Percentiles rank a stretch among this genome's conserved stretches.
phyloP scores from a whole-genome alignment of 2,888 invertebrate species.

The Cephus pygmeus region DNA sequence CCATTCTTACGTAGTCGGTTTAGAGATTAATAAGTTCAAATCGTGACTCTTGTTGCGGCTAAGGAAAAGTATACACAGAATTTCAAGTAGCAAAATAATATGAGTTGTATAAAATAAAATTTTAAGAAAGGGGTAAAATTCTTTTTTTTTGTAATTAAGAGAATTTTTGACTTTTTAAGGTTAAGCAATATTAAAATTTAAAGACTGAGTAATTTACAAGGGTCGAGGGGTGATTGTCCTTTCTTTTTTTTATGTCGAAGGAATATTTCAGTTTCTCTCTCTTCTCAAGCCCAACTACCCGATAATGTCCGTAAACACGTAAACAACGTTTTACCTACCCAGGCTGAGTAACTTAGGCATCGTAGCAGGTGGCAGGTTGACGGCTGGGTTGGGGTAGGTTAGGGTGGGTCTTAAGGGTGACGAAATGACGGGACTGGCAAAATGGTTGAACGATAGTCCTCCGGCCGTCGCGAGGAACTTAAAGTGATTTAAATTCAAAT shows the following conservation, averaged over 20 bases:
- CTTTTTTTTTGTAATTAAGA: neutral
- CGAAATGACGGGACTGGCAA: neutral
- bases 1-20: neutral
- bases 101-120: neutral
- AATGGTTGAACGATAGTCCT: constrained; percentile 8
- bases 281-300: neutral
- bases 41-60: neutral
- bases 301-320: neutral
- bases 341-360: neutral
- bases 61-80: neutral
- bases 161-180: no score
- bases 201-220: neutral
- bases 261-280: neutral
- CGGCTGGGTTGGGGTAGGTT: neutral
- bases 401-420: neutral
- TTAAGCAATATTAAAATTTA: neutral
- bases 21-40: neutral
- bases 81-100: neutral
- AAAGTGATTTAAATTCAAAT: constrained; percentile 26
- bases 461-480: constrained; percentile 17
- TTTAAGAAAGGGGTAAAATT: neutral
- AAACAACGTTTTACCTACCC: neutral
- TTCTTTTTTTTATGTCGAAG: neutral
- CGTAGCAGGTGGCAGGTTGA: neutral
- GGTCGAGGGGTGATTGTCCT: neutral